Evolutionary conservation across 2,113 vertebrate species (phyloP).

Genomic region (Coregonus clupeaformis): DNA sequence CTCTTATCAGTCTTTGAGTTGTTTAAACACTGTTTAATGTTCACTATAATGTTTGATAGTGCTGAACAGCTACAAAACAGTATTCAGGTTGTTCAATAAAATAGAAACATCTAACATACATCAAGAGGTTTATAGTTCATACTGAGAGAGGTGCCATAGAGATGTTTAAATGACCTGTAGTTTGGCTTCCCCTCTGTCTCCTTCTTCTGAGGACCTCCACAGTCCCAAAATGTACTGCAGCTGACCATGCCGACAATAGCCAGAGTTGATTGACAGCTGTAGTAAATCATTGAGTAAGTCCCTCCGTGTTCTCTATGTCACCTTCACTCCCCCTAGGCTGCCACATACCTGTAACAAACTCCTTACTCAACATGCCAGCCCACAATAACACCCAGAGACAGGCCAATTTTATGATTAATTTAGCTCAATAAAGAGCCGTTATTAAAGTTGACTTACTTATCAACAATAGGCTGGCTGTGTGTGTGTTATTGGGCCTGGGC

Average conservation of each 20-base stretch:
- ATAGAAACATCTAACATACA: too few relatives aligned
- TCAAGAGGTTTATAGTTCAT: too few relatives aligned
- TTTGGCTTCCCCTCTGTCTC: too few relatives aligned
- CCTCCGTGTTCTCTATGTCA: slow-evolving; percentile 32
- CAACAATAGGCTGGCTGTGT: not conserved
- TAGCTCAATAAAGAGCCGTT: slow-evolving; percentile 43
- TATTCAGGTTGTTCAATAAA: slow-evolving; percentile 33
- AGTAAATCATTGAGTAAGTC: slow-evolving; percentile 26
- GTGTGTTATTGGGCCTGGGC: not conserved
- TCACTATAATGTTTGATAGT: slow-evolving; percentile 33
- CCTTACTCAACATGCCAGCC: slow-evolving; percentile 11
- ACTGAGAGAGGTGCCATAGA: too few relatives aligned
- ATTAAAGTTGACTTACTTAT: slow-evolving; percentile 30
- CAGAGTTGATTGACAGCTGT: slow-evolving; percentile 31
- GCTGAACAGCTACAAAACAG: slow-evolving; percentile 21
- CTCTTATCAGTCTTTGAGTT: slow-evolving; percentile 14
- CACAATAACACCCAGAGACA: slow-evolving; percentile 21
- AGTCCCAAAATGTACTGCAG: slow-evolving; percentile 24
- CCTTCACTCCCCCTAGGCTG: slow-evolving; percentile 18
- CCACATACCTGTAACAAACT: slow-evolving; percentile 23
- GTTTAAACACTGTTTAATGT: slow-evolving; percentile 45
- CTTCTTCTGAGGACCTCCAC: too few relatives aligned
- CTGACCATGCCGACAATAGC: not conserved
- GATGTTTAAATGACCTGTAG: too few relatives aligned
- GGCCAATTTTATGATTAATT: slow-evolving; percentile 48